Evolutionary conservation across 2,797 vertebrate genomes (phyloP).

Genomic region (Labroides dimidiatus): DNA sequence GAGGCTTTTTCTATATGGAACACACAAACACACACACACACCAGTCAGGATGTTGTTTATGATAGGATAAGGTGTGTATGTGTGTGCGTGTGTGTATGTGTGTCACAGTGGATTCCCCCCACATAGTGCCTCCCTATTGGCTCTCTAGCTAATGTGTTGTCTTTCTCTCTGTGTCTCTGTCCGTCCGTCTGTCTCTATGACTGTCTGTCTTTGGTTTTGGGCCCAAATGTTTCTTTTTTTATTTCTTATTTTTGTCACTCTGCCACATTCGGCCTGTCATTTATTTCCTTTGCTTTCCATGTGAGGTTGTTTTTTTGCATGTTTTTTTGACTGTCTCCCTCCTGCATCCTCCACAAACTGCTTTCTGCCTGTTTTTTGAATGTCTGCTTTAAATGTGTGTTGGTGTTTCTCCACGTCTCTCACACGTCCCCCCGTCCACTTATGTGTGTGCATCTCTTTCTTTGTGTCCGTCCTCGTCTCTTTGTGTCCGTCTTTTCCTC

Average conservation of each 20-base stretch:
- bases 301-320: conserved; percentile 51
- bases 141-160: conserved; percentile 83
- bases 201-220: conserved; percentile 63
- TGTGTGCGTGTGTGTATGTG: conserved; percentile 48
- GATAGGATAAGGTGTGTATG: conserved; percentile 32
- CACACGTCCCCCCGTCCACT: conserved; percentile 39
- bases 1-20: background rate
- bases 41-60: conserved; percentile 35
- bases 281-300: conserved; percentile 56
- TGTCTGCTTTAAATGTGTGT: conserved; percentile 74
- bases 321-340: conserved; percentile 49
- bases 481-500: conserved; percentile 51
- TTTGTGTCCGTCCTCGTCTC: conserved; percentile 59
- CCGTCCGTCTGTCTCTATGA: conserved; percentile 73
- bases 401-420: conserved; percentile 52
- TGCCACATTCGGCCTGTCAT: conserved; percentile 48
- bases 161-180: conserved; percentile 79
- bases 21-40: too few species aligned
- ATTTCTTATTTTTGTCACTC: conserved; percentile 12
- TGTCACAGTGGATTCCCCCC: conserved; percentile 76
- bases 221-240: conserved; percentile 18
- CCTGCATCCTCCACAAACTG: conserved; percentile 19
- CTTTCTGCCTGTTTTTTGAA: conserved; percentile 56
- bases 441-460: conserved; percentile 65
- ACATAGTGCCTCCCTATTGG: conserved; percentile 75